Percentiles rank a stretch among this genome's conserved stretches.
Evolutionary conservation across 2,888 invertebrate species (phyloP).

Genomic region (Stenurella melanura): DNA sequence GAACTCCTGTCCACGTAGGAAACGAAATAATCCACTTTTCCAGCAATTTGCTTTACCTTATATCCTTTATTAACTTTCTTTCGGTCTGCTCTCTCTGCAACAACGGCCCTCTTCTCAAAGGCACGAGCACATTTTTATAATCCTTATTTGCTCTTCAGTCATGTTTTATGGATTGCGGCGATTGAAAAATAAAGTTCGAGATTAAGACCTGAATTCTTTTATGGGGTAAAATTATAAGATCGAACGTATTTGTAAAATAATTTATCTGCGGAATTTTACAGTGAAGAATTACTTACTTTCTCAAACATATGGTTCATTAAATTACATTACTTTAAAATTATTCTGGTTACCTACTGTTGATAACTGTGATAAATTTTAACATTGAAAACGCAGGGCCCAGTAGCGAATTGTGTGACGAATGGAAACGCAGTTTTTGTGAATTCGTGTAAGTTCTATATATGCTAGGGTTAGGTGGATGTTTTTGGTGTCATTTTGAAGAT

Average conservation of each 20-base stretch:
- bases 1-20: constrained; percentile 72
- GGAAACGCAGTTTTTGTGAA: too few species aligned
- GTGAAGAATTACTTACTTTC: not conserved
- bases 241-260: not conserved
- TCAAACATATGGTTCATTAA: not conserved
- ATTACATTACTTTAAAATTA: too few species aligned
- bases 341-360: too few species aligned
- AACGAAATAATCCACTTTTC: constrained; percentile 73
- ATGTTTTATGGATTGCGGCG: constrained; percentile 42
- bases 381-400: too few species aligned
- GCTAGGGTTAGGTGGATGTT: too few species aligned
- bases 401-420: too few species aligned
- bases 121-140: constrained; percentile 40
- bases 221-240: constrained; percentile 16
- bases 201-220: constrained; percentile 34
- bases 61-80: constrained; percentile 65
- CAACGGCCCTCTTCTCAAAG: constrained; percentile 36
- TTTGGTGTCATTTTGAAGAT: too few species aligned
- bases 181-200: constrained; percentile 44
- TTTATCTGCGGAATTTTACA: not conserved
- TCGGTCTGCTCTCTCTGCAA: constrained; percentile 31
- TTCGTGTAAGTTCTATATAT: too few species aligned
- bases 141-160: constrained; percentile 41
- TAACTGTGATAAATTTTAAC: too few species aligned
- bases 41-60: constrained; percentile 72